Base-by-base conservation (phyloP, 2,888 invertebrate species). In the Ormia ochracea region DNA sequence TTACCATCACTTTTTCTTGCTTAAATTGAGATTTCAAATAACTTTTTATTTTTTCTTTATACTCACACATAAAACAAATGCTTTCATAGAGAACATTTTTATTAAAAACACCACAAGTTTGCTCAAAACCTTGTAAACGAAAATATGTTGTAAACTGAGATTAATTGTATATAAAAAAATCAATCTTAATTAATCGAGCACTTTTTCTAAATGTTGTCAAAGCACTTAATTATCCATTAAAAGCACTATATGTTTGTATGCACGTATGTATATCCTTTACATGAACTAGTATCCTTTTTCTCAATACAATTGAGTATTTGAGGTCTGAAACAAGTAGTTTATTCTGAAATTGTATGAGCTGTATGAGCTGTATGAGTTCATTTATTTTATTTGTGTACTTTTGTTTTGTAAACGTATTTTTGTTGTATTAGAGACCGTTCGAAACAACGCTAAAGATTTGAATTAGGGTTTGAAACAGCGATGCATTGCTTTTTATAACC, bases 401-500 rank as follows among this genome's bases (percentile, higher is more conserved):
- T 74, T 68, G 58, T 66, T 38, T 7, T 31, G 56, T 70, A 21
- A 38, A 45, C 43, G 9, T 36, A 28, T 36, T 52, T 68, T 45
- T 79, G 19, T 77, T 66, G 36, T 50, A 54, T 70, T 74, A 63
- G 63, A 63, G 70, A 81, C 81, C 76, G 78, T 74, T 81, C 79
- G 82, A 82, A 82, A 83, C 84, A 82, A 82, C 79, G 77, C 81
- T 79, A 77, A 65, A 83, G 82, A 83, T 84, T 83, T 84, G 84
- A 84, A 84, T 84, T 84, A 84, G 84, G 83, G 84, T 83, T 84
- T 82, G 82, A 83, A 79, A 83, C 78, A 82, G 82, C 80, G 80
- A 80, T 82, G 84, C 84, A 83, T 82, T 83, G 83, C 84, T 84
- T 84, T 84, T 84, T 84, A 84, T 84, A 84, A 83, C 81, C 78